These are phyloP conservation scores for Morinoia aosen DNA, from an alignment of 2,888 invertebrate species.

Conservation along the genomic window DNA sequence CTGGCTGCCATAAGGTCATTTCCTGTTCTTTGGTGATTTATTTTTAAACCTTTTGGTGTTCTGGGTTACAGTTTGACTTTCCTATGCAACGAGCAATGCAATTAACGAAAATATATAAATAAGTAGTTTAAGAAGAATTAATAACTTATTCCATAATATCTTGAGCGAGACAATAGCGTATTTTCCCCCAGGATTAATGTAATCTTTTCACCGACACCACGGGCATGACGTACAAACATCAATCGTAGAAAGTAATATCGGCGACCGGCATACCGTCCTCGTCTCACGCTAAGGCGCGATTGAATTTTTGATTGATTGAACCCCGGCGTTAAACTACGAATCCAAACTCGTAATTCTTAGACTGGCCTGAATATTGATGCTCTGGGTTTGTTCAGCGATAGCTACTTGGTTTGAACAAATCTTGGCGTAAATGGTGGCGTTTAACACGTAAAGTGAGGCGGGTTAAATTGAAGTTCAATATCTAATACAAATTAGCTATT, in stretches of 20 bases:
- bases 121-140: too few species aligned
- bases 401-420: not conserved
- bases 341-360: not conserved
- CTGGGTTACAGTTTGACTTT: too few species aligned
- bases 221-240: not conserved
- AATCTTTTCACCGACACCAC: not conserved
- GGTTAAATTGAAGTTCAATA: too few species aligned
- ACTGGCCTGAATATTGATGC: not conserved
- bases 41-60: too few species aligned
- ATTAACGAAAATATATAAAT: too few species aligned
- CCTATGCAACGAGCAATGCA: too few species aligned
- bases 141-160: not conserved
- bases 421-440: not conserved
- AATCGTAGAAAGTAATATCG: not conserved
- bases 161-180: not conserved
- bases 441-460: not conserved
- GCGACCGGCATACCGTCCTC: not conserved
- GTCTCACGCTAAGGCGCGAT: not conserved
- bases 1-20: too few species aligned
- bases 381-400: not conserved
- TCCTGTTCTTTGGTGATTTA: too few species aligned
- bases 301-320: slow-evolving; percentile 10
- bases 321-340: not conserved
- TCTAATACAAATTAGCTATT: too few species aligned
- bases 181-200: not conserved